These are phyloP conservation scores for Dryobotodes eremita DNA, from an alignment of 2,888 invertebrate genomes.

Conservation along the genomic window DNA sequence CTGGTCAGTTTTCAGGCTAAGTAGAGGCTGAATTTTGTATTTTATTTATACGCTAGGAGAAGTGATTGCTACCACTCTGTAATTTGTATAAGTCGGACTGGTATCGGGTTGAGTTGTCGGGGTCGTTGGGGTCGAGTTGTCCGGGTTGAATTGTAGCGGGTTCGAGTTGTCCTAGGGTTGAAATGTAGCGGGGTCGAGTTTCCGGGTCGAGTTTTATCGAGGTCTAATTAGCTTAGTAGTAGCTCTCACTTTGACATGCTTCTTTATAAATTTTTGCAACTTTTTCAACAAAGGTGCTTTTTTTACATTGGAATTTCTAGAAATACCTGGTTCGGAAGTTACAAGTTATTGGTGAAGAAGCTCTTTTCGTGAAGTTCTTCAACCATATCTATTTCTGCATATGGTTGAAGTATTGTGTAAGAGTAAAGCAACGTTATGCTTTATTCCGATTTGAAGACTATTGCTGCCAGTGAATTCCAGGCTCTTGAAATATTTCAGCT, in stretches of 20 bases:
- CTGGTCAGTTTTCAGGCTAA: slow-evolving; percentile 19
- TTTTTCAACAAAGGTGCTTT: not conserved
- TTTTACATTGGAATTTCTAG: not conserved
- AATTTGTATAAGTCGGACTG: not conserved
- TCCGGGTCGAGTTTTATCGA: not conserved
- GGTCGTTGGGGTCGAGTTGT: not conserved
- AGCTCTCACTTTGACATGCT: not conserved
- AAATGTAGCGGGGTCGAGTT: not conserved
- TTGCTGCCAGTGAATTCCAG: not conserved
- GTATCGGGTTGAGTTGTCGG: not conserved
- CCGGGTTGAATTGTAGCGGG: not conserved
- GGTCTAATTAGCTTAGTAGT: not conserved
- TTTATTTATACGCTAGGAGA: slow-evolving; percentile 14
- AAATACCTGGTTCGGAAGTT: not conserved
- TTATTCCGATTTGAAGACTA: not conserved
- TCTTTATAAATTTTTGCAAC: not conserved
- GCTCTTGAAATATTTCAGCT: not conserved
- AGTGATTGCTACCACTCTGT: slow-evolving; percentile 8
- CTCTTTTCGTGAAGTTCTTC: not conserved
- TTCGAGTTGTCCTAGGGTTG: not conserved
- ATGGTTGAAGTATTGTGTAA: not conserved
- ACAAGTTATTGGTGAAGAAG: not conserved
- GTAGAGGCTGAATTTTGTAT: slow-evolving; percentile 23
- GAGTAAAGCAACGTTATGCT: not conserved
- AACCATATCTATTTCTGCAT: not conserved